phyloP scores from a whole-genome alignment of 1,140 invertebrate species.

The Trinorchestia longiramus region DNA sequence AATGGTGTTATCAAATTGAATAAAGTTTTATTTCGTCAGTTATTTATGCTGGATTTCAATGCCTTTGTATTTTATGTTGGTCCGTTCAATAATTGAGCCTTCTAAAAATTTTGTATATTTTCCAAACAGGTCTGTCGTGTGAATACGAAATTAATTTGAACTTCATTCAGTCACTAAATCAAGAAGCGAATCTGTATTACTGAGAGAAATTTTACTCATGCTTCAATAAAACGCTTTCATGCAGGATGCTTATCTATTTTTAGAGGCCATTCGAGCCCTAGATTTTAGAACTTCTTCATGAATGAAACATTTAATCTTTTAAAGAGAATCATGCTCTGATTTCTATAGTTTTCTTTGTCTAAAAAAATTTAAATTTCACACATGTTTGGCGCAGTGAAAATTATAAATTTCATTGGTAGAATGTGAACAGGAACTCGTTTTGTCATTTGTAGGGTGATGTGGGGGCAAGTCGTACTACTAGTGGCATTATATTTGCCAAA shows the following conservation, averaged over 20 bases:
- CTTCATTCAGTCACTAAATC: not conserved
- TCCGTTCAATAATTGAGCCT: not conserved
- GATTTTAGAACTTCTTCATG: too few relatives aligned
- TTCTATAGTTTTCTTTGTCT: too few relatives aligned
- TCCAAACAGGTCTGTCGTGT: not conserved
- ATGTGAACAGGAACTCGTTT: too few relatives aligned
- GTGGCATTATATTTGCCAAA: too few relatives aligned
- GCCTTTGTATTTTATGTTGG: not conserved
- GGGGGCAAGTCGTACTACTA: too few relatives aligned
- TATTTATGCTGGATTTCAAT: not conserved
- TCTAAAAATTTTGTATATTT: not conserved
- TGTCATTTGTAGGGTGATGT: too few relatives aligned
- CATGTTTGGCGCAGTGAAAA: too few relatives aligned
- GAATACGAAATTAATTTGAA: not conserved
- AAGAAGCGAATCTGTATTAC: too few relatives aligned
- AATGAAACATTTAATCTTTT: too few relatives aligned
- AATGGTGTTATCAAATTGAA: not conserved
- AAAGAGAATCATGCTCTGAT: too few relatives aligned
- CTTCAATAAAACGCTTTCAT: not conserved
- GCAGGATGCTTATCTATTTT: not conserved
- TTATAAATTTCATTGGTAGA: too few relatives aligned
- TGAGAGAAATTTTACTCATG: not conserved
- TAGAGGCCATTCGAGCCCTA: not conserved
- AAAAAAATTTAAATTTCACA: too few relatives aligned
- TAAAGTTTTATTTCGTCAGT: not conserved